Conservation (phyloP, 2,113 vertebrate species). For the Hippocampus barbouri region DNA sequence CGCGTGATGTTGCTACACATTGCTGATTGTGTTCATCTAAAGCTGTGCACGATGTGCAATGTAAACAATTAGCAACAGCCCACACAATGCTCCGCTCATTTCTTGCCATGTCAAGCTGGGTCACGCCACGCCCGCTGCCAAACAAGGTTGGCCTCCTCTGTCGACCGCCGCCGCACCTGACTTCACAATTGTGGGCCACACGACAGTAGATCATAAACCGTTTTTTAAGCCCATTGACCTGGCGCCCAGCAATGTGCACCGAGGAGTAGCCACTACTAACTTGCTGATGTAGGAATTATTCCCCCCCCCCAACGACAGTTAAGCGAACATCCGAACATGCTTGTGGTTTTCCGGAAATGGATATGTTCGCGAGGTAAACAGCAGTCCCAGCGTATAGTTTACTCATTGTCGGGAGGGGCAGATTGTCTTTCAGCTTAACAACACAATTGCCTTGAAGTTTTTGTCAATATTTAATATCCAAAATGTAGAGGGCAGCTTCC, state of each 20-base stretch:
- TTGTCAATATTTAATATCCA: conserved; percentile 4
- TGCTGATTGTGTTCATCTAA: neutral
- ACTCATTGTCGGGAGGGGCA: neutral
- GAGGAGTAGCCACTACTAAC: conserved; percentile 71
- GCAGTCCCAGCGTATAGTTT: conserved; percentile 24
- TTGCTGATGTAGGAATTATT: conserved; percentile 65
- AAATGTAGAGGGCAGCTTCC: neutral
- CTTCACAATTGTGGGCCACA: conserved; percentile 57
- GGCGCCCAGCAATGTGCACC: conserved; percentile 68
- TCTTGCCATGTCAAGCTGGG: neutral
- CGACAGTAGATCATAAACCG: conserved; percentile 64
- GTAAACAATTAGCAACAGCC: neutral
- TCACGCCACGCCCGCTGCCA: conserved; percentile 12
- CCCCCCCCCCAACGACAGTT: conserved; percentile 30
- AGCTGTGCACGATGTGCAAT: neutral
- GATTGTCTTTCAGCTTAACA: neutral
- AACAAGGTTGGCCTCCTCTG: conserved; percentile 16
- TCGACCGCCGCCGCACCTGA: conserved; percentile 35
- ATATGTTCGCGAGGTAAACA: conserved; percentile 25
- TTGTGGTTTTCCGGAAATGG: conserved; percentile 54
- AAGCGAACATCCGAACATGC: conserved; percentile 64
- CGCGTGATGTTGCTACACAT: neutral
- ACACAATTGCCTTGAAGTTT: neutral
- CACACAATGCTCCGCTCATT: neutral
- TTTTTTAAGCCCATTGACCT: conserved; percentile 76